Percentiles rank a stretch among this genome's conserved stretches.
These are phyloP conservation scores for Dromius quadrimaculatus DNA, from an alignment of 2,888 invertebrate genomes.

Conservation along the genomic window DNA sequence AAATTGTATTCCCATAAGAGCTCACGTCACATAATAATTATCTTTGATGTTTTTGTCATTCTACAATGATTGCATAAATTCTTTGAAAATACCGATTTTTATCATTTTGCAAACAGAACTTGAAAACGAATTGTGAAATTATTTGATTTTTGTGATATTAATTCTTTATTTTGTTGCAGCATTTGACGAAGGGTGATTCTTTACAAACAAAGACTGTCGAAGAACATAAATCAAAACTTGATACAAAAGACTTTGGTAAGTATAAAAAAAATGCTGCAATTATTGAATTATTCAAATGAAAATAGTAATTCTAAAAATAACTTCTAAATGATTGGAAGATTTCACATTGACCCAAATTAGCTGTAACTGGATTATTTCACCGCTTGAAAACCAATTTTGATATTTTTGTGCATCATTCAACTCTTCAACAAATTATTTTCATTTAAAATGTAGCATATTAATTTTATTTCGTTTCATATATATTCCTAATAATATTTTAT, in stretches of 20 bases:
- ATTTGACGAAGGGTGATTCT: constrained; percentile 63
- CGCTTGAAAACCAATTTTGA: constrained; percentile 17
- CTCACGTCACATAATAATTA: neutral
- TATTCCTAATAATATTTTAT: neutral
- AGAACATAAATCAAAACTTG: constrained; percentile 64
- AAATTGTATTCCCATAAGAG: neutral
- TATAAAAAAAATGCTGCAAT: neutral
- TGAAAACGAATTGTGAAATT: neutral
- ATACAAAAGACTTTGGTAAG: constrained; percentile 63
- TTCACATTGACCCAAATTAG: constrained; percentile 20
- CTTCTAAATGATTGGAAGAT: constrained; percentile 7
- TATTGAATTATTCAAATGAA: neutral
- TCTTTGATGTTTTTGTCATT: neutral
- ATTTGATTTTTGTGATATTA: neutral
- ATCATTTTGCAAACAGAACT: neutral
- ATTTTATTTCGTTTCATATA: neutral
- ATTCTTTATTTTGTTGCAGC: constrained; percentile 58
- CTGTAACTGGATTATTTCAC: constrained; percentile 36
- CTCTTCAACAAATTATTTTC: neutral
- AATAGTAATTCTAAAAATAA: neutral
- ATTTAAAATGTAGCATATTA: neutral
- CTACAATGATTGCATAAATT: neutral
- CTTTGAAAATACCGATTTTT: constrained; percentile 1
- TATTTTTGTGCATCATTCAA: neutral
- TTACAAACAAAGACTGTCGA: constrained; percentile 62